Base-by-base conservation (phyloP, 2,113 vertebrate genomes). In the Rynchops niger region DNA sequence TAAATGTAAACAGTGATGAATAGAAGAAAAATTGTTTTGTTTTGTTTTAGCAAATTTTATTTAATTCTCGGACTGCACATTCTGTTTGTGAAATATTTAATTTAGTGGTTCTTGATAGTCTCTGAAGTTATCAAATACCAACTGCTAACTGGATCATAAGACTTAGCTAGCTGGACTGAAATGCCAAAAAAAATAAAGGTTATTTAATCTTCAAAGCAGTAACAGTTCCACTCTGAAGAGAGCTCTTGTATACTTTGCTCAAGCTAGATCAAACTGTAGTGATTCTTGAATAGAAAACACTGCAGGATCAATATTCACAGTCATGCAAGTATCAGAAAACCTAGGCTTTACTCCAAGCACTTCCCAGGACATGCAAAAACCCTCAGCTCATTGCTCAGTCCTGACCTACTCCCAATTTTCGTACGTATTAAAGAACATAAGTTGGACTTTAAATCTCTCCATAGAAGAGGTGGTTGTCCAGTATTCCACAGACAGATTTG, bases 131-230 rank as follows among this genome's bases (percentile, higher is more conserved):
- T 88, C 90, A 98, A 98, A 98, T 96, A 97, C 82, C 97, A 98
- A 97, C 97, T 97, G 96, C 55, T 97, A 98, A 98, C 98, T 97
- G 97, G 96, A 97, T 97, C 95, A 80, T 96, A 96, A 98, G 96
- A 82, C 82, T 95, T 96, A 97, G 96, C 86, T 96, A 96, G 80
- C 82, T 92, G 93, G 93, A 93, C 94, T 93, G 67, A 98, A 98
- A 98, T 97, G 96, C 85, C 95, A 97, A 94, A 97, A 82, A 97
- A 93, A 96, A 96, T 91, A 96, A 97, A 98, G 87, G 90, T 97
- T 98, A 97, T 95, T 97, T 97, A 97, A 97, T 97, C 95, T 95
- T 93, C 88, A 87, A 38, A 96, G 67, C 49, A 96, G 40, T 90
- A 87, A 96, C 61, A 49, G 53, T 77, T 67, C 65, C 38, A 79